phyloP scores from a whole-genome alignment of 2,113 vertebrate species.

The Notechis scutatus region DNA sequence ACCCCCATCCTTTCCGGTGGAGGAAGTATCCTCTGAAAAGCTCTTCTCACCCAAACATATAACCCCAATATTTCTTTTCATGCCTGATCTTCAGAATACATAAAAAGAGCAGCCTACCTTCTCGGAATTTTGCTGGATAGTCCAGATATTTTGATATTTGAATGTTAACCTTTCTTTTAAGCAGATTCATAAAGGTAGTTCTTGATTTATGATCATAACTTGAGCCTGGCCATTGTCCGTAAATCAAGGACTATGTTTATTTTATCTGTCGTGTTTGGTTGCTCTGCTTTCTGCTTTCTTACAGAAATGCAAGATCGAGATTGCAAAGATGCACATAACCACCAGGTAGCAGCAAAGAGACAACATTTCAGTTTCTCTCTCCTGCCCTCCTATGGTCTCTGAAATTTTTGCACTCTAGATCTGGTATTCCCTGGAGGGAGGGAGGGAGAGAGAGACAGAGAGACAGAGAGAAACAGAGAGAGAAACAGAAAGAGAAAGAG shows the following conservation, averaged over 20 bases:
- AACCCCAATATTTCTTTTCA: background rate
- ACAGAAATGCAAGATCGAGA: background rate
- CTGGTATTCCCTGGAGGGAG: too few species aligned
- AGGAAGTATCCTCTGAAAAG: background rate
- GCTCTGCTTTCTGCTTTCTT: background rate
- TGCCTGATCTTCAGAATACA: background rate
- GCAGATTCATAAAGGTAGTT: background rate
- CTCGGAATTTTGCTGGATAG: background rate
- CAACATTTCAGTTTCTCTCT: background rate
- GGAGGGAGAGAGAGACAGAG: fast-evolving
- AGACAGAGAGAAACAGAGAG: too few species aligned
- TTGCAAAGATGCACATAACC: background rate
- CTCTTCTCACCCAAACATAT: background rate
- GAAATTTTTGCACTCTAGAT: background rate
- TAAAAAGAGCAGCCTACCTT: background rate
- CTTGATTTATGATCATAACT: background rate
- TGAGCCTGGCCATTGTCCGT: background rate
- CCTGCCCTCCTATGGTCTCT: background rate
- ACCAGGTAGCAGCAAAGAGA: background rate
- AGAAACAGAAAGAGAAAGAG: too few species aligned
- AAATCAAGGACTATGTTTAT: background rate
- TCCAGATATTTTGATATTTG: background rate
- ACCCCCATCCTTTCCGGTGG: background rate
- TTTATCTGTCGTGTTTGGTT: background rate
- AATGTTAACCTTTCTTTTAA: background rate